Conservation (phyloP, 2,888 invertebrate species). For the Megamerina dolium region DNA sequence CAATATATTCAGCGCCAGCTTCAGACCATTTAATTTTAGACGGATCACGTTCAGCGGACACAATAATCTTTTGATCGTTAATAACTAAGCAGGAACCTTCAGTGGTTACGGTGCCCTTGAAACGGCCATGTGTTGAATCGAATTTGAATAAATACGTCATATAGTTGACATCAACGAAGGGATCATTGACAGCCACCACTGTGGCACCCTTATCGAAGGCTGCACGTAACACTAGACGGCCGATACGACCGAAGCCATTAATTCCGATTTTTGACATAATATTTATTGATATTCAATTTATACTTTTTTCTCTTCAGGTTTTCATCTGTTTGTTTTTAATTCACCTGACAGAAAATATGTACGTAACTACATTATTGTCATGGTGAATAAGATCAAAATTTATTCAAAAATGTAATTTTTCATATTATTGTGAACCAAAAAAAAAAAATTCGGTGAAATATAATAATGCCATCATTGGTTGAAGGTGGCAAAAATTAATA, state of each 20-base stretch:
- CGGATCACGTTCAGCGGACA: slow-evolving; percentile 39
- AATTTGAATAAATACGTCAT: slow-evolving; percentile 99
- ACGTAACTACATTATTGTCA: too few relatives aligned
- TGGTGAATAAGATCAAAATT: too few relatives aligned
- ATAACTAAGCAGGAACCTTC: slow-evolving; percentile 77
- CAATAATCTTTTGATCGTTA: slow-evolving; percentile 77
- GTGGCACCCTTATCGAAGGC: slow-evolving; percentile 62
- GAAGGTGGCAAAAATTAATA: too few relatives aligned
- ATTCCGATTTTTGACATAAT: slow-evolving; percentile 85
- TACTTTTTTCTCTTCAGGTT: too few relatives aligned
- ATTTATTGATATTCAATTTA: too few relatives aligned
- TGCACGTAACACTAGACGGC: slow-evolving; percentile 55
- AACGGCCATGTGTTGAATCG: slow-evolving; percentile 94
- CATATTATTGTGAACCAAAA: too few relatives aligned
- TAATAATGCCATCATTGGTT: too few relatives aligned
- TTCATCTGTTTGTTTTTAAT: too few relatives aligned
- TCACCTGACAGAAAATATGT: too few relatives aligned
- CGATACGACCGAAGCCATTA: slow-evolving; percentile 97
- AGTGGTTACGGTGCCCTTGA: slow-evolving; percentile 80
- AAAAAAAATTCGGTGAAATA: too few relatives aligned
- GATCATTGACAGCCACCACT: slow-evolving; percentile 94
- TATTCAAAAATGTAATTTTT: too few relatives aligned
- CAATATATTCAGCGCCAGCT: too few relatives aligned
- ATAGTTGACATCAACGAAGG: slow-evolving; percentile 94
- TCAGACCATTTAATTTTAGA: slow-evolving; percentile 37